Evolutionary conservation across 2,113 vertebrate genomes (phyloP), one percentile per base, ranked within the genome.

Genomic region (Orthonyx spaldingii): DNA sequence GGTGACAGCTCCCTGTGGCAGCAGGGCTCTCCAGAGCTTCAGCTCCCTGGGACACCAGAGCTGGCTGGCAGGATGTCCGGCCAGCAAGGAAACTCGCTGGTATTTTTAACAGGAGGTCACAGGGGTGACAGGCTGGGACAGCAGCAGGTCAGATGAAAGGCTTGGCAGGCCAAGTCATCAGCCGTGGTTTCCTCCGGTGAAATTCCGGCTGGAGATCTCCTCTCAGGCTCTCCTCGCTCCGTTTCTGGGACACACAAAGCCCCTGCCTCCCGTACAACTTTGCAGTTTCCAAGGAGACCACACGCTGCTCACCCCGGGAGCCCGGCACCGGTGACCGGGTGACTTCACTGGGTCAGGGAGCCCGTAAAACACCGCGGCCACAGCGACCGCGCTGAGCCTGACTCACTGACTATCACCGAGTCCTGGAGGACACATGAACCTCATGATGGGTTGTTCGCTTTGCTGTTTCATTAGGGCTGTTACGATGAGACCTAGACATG

Each of bases 401-500:
- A 92, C 94, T 93, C 89, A 63, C 84, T 35, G 90, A 9, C 55
- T 22, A 55, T 66, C 49, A 88, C 88, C 16, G 93, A 94, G 70
- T 94, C 95, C 94, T 97, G 44, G n/a, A 96, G 96, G 93, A 94
- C 66, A 32, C 4, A 52, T 94, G 90, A 96, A 97, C 93, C 83
- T 57, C 11, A 64, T 59, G 81, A 83, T 78, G 65, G 81, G 92
- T 49, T 68, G 86, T 35, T 93, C 30, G 6, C 85, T 76, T 88
- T 24, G 47, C 94, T 95, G 94, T 97, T 94, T 96, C 96, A 97
- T 90, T 95, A 93, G 84, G 63, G 74, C 89, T 87, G 33, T 94
- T 94, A 94, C 91, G 50, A 96, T 66, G 92, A 78, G 94, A 79
- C 75, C 90, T 91, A 97, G 97, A 97, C 96, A 92, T 96, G 39